Base-by-base conservation (phyloP, 1,140 invertebrate species). In the Eubasilissa regina region DNA sequence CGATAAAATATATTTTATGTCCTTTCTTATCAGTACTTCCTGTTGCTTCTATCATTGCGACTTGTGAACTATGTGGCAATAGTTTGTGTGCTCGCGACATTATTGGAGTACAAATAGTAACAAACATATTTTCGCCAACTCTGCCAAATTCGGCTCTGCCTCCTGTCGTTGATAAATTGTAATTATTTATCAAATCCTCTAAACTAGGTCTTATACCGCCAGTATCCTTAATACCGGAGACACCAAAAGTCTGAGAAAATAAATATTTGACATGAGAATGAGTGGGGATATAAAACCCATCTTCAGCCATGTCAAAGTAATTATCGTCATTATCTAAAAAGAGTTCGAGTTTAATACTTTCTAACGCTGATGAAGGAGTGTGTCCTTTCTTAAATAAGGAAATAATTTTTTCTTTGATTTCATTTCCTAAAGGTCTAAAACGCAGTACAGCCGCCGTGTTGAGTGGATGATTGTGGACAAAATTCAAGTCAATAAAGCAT, bases 311-410 rank as follows among this genome's bases (percentile, higher is more conserved):
- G 25, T 81, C 80, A 75, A 56, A 81, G 75, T 72, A 81, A 43
- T 76, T 76, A 58, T 79, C 77, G 56, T 81, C 77, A 75, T 81
- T 76, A 53, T 81, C 73, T 58, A 81, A 76, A 76, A 81, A 81
- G 11, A 82, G 58, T 79, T 82, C 80, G 9, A 82, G 51, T 64
- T 79, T 82, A 21, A 82, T 82, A 56, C 80, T 79, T 77, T 82
- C 80, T 64, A 82, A 75, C 4, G 80, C 77, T 9, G 80, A 79
- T 70, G 80, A 55, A 11, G 77, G 77, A 13, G 73, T 79, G 56
- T 82, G 80, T 25, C 80, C 80, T 53, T 82, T 82, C 25, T 66
- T 72, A 21, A 82, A 82, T 44, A 82, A 66, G 12, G 10, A 13
- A 11, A 82, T 48, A 21, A 82, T 58, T 73, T 79, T 82, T 66